phyloP scores from a whole-genome alignment of 2,888 invertebrate species.

The Protodeltote pygarga region DNA sequence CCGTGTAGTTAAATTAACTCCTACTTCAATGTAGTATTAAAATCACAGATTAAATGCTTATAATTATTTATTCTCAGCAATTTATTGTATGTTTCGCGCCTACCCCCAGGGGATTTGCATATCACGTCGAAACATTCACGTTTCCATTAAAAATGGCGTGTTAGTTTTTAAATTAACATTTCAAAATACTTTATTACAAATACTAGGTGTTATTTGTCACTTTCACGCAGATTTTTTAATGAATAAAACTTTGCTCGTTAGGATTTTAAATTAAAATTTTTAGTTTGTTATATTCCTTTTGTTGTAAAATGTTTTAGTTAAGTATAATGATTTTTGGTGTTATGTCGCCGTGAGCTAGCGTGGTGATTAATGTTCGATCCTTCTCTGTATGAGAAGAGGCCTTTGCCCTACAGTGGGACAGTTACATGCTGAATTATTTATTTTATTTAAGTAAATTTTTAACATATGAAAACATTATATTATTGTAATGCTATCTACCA shows the following conservation, averaged over 20 bases:
- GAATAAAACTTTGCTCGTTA: conserved; percentile 27
- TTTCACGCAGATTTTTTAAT: conserved; percentile 18
- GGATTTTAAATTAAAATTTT: conserved; percentile 14
- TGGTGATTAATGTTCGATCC: no score
- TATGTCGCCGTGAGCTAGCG: no score
- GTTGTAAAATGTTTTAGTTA: background rate
- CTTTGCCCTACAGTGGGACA: no score
- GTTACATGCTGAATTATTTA: no score
- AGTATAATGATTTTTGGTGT: no score
- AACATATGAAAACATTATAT: background rate
- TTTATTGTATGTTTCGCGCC: conserved; percentile 54
- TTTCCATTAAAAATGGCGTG: conserved; percentile 52
- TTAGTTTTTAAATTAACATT: conserved; percentile 42
- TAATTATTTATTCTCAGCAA: conserved; percentile 40
- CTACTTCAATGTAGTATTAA: no score
- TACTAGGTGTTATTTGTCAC: conserved; percentile 41
- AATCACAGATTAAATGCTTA: conserved; percentile 4
- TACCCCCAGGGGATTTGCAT: conserved; percentile 52
- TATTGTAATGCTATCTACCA: no score
- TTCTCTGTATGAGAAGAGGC: no score
- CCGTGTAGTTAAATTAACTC: conserved; percentile 1
- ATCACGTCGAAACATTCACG: conserved; percentile 49
- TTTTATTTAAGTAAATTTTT: background rate
- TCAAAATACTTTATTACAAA: conserved; percentile 18
- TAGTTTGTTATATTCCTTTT: background rate